phyloP scores from a whole-genome alignment of 2,888 invertebrate genomes.

The Habroteleia sp. region DNA sequence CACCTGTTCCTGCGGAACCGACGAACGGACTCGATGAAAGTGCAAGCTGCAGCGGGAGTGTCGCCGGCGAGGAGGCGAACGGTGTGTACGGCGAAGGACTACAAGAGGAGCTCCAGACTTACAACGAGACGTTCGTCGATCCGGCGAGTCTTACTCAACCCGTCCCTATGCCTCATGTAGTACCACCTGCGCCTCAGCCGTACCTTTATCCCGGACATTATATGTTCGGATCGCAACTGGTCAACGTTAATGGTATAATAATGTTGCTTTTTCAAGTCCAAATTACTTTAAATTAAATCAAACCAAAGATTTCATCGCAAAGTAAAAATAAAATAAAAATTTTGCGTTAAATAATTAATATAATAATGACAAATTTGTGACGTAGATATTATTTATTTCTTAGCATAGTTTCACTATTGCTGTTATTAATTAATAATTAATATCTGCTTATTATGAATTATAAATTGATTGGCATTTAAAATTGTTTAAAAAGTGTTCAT shows the following conservation, averaged over 20 bases:
- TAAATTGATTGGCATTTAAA: too few relatives aligned
- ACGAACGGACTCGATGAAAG: constrained; percentile 67
- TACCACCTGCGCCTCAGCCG: constrained; percentile 73
- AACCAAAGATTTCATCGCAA: too few relatives aligned
- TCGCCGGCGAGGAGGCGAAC: constrained; percentile 68
- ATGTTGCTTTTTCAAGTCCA: too few relatives aligned
- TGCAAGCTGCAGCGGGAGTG: constrained; percentile 71
- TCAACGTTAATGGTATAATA: constrained; percentile 82
- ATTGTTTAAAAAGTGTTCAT: too few relatives aligned
- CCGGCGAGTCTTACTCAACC: constrained; percentile 70
- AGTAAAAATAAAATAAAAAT: background rate
- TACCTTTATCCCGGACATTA: constrained; percentile 82
- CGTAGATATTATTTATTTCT: too few relatives aligned
- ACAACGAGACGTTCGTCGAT: constrained; percentile 65
- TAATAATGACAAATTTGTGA: too few relatives aligned
- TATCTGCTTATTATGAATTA: too few relatives aligned
- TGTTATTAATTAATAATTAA: too few relatives aligned
- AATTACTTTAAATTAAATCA: too few relatives aligned
- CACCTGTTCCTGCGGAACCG: constrained; percentile 62
- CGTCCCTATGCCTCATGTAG: constrained; percentile 73
- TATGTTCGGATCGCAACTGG: constrained; percentile 82
- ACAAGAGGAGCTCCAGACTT: constrained; percentile 59
- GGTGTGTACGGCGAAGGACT: constrained; percentile 53
- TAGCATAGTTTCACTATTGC: too few relatives aligned
- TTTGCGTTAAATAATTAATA: too few relatives aligned